Evolutionary conservation across 2,113 vertebrate species (phyloP).

Genomic region (Epinephelus fuscoguttatus): DNA sequence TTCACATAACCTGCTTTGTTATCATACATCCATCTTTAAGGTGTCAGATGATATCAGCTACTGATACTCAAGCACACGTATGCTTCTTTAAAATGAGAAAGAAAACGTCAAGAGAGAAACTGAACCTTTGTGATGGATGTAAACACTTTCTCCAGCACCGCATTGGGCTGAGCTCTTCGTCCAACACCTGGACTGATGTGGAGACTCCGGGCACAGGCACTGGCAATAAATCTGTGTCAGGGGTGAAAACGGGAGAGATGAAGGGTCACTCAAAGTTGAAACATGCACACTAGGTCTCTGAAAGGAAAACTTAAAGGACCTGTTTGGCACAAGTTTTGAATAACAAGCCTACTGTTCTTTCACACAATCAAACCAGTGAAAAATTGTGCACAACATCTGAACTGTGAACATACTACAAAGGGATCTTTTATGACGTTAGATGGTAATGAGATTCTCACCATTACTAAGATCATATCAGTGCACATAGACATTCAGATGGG

Average conservation of each 20-base stretch:
- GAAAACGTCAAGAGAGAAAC: neutral
- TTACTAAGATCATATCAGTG: neutral
- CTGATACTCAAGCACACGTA: neutral
- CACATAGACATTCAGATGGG: neutral
- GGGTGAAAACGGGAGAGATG: neutral
- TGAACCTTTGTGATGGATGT: constrained; percentile 94
- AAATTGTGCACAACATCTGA: neutral
- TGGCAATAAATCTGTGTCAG: constrained; percentile 91
- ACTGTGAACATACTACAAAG: neutral
- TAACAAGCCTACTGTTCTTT: neutral
- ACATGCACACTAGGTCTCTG: neutral
- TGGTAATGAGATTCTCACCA: neutral
- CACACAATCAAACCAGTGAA: neutral
- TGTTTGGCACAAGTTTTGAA: neutral
- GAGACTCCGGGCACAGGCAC: constrained; percentile 88
- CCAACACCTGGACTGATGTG: constrained; percentile 87
- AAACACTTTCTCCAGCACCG: constrained; percentile 97
- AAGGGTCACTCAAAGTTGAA: neutral
- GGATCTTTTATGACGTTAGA: neutral
- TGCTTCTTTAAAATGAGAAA: neutral
- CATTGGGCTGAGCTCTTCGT: constrained; percentile 89
- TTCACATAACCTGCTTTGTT: neutral
- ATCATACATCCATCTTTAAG: neutral
- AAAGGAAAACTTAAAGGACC: neutral
- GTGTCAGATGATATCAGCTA: neutral